Evolutionary conservation across 2,113 vertebrate species (phyloP), one percentile per base, ranked within the genome.

Genomic region (Chamaetylas fuelleborni): DNA sequence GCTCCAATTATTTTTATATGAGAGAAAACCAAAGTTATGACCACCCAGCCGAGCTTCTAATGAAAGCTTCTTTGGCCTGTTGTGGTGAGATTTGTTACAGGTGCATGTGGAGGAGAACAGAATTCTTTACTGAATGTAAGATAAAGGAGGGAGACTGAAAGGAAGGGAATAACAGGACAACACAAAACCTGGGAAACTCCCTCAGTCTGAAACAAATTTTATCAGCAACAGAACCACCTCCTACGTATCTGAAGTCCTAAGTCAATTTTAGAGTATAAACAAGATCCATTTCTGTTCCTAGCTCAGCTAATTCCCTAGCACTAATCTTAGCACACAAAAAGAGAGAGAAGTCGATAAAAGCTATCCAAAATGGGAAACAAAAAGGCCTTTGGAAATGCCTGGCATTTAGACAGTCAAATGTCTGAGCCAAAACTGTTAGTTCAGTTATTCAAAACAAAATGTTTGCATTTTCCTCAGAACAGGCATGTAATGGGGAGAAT

Each of bases 311-410:
- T 83, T 86, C 72, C 47, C 74, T 67, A 88, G 67, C 71, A 86
- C 54, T 92, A 86, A 88, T 71, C 76, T 90, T 83, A 93, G 92
- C 51, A 83, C 56, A 64, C 3, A 2, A 90, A 2, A 90, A 85
- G 70, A 86, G 81, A 56, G 26, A 88, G 14, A 76, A 90, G 34
- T 81, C 82, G 69, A 88, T 51, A 90, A 95, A 92, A 93, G 80
- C 83, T 81, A 70, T 58, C 91, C 88, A 94, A 88, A 96, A 86
- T 8, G 51, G 60, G 73, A 95, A 92, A 92, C 72, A 92, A 92
- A 95, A 92, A 91, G 60, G 72, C 57, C 77, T 88, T 93, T 90
- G 69, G 92, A 94, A 88, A 58, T 24, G 34, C 50, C 71, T 93
- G 88, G 82, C 88, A 92, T 86, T 88, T 81, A 70, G 61, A 92